Percentiles rank a stretch among this genome's conserved stretches.
These are phyloP conservation scores for Disparrhopalites patrizii DNA, from an alignment of 2,888 invertebrate genomes.

Conservation along the genomic window DNA sequence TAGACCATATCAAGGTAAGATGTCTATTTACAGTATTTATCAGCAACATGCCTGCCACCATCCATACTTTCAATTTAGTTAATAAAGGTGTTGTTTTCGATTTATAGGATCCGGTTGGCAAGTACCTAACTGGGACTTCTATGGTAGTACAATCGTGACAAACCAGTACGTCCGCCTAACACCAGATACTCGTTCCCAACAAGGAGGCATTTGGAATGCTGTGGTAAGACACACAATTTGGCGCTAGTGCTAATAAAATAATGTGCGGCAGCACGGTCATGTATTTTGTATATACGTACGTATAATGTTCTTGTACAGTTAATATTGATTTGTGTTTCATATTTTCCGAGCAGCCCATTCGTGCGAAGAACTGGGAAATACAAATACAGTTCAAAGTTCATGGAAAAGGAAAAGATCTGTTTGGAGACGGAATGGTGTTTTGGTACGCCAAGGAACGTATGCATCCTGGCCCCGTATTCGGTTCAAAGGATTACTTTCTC, in stretches of 20 bases:
- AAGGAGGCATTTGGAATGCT: constrained; percentile 91
- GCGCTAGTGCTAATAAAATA: neutral
- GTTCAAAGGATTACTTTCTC: constrained; percentile 84
- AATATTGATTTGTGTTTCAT: too few species aligned
- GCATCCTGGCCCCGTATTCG: constrained; percentile 84
- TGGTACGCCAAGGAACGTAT: constrained; percentile 86
- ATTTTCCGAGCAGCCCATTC: constrained; percentile 80
- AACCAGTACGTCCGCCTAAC: constrained; percentile 90
- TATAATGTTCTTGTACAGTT: too few species aligned
- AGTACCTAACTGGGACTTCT: constrained; percentile 94
- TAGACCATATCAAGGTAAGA: constrained; percentile 91
- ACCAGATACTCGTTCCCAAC: constrained; percentile 84
- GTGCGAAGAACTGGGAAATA: constrained; percentile 89
- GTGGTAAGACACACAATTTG: constrained; percentile 60
- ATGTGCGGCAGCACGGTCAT: too few species aligned
- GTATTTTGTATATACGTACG: too few species aligned
- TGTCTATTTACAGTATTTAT: too few species aligned
- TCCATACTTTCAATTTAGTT: too few species aligned
- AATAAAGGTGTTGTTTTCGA: too few species aligned
- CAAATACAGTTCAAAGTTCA: constrained; percentile 95
- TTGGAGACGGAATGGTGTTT: constrained; percentile 93
- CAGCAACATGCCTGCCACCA: too few species aligned
- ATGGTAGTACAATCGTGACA: constrained; percentile 91
- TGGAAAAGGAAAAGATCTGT: constrained; percentile 90
- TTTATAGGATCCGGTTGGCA: constrained; percentile 88